Evolutionary conservation across 2,888 invertebrate genomes (phyloP).

Genomic region (Calliopum simillimum): DNA sequence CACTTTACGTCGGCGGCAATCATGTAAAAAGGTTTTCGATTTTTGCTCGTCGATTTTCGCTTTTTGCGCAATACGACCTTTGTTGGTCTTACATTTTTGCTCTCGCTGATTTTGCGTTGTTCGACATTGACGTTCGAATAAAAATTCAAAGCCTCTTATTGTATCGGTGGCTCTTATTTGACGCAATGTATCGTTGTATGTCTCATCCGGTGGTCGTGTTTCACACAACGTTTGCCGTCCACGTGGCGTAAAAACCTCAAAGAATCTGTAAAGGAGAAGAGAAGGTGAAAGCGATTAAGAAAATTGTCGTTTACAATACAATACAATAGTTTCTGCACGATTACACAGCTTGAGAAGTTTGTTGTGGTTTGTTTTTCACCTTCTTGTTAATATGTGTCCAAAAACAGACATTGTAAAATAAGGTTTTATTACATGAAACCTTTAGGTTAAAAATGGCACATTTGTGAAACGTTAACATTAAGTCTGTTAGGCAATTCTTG

Average conservation of each 20-base stretch:
- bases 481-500: too few species aligned
- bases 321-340: too few species aligned
- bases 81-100: slow-evolving; percentile 30
- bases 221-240: slow-evolving; percentile 57
- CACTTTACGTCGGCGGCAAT: not conserved
- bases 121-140: slow-evolving; percentile 48
- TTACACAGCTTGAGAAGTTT: too few species aligned
- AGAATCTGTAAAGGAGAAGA: slow-evolving; percentile 53
- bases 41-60: not conserved
- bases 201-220: slow-evolving; percentile 50
- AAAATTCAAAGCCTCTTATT: slow-evolving; percentile 49
- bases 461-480: too few species aligned
- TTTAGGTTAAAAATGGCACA: too few species aligned
- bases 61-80: not conserved
- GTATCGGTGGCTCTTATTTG: slow-evolving; percentile 56
- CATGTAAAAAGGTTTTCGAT: too few species aligned
- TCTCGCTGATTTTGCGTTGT: slow-evolving; percentile 30
- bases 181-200: slow-evolving; percentile 57
- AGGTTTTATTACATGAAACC: too few species aligned
- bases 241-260: slow-evolving; percentile 51
- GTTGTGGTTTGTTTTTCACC: too few species aligned
- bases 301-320: too few species aligned
- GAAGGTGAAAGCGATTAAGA: too few species aligned
- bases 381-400: too few species aligned
- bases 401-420: too few species aligned